Base-by-base conservation (phyloP, 2,113 vertebrate genomes). In the Terrapene triunguis region DNA sequence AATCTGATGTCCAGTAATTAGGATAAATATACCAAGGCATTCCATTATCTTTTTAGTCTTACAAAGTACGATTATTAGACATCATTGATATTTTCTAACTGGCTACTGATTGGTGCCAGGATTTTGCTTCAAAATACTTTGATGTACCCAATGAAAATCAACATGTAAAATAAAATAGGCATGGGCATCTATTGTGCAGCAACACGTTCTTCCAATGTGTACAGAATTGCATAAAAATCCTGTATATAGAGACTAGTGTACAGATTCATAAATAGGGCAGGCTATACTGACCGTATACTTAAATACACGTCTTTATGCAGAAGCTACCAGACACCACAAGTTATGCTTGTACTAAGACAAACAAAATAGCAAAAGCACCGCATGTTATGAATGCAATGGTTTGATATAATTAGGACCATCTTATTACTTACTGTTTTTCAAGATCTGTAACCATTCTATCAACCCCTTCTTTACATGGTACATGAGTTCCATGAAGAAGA, bases 401-500 rank as follows among this genome's bases (percentile, higher is more conserved):
- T 16, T 78, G 22, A 47, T 6, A 44, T 44, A 38, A 76, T 76
- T 42, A 76, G 21, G 38, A 44, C 38, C 38, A 8, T 0, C 4
- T 0, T 2, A 0, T 2, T 42, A 99, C 99, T 99, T 98, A 99
- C 99, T 99, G 99, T 95, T 99, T 99, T 84, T 99, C 99, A 44
- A 99, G 98, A 82, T 99, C 99, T 2, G 98, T 97, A 62, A 99
- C 99, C 99, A 99, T 99, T 84, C 99, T 99, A 80, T 99, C 99
- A 25, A 99, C 95, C 14, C 99, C 99, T 1, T 99, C 98, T 94
- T 98, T 98, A 38, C 98, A 97, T 2, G 99, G 99, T 55, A 99
- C 98, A 0, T 99, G 99, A 6, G 98, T 99, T 10, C 99, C 99
- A 1, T 99, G 99, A 54, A 99, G 98, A 88, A 99, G 99, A 89